A percentile compares a stretch with the other conserved stretches of the same genome.
phyloP scores from a whole-genome alignment of 2,113 vertebrate species.

The Otus sunia region DNA sequence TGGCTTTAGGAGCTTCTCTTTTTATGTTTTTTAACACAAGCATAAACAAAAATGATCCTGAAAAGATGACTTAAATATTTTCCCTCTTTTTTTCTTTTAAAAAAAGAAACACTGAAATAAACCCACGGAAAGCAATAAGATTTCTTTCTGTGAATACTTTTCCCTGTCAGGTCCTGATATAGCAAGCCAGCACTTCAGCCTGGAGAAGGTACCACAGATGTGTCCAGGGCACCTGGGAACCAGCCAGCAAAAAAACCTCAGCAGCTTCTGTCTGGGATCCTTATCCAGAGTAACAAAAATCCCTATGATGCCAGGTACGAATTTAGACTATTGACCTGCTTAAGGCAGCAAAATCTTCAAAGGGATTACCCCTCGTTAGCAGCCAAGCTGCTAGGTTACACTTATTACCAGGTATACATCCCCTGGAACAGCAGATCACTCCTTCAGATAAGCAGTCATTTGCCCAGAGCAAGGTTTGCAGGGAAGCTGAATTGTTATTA shows the following conservation, averaged over 20 bases:
- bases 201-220: background rate
- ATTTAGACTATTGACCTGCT: background rate
- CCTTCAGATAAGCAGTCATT: background rate
- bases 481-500: background rate
- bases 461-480: background rate
- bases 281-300: background rate
- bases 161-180: fast-evolving
- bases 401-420: no score
- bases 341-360: background rate
- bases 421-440: background rate
- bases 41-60: background rate
- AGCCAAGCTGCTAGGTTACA: background rate
- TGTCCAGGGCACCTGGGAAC: background rate
- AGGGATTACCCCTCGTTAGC: background rate
- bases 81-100: background rate
- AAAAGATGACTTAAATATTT: background rate
- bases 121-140: background rate
- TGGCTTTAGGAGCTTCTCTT: background rate
- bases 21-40: background rate
- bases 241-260: background rate
- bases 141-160: background rate
- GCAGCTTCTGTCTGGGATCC: background rate
- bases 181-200: background rate
- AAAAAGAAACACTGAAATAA: background rate
- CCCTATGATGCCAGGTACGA: background rate